Conservation (phyloP, 30 jellyfish, hydroid and myxozoan genomes). For the Nemopilema nomurai region DNA sequence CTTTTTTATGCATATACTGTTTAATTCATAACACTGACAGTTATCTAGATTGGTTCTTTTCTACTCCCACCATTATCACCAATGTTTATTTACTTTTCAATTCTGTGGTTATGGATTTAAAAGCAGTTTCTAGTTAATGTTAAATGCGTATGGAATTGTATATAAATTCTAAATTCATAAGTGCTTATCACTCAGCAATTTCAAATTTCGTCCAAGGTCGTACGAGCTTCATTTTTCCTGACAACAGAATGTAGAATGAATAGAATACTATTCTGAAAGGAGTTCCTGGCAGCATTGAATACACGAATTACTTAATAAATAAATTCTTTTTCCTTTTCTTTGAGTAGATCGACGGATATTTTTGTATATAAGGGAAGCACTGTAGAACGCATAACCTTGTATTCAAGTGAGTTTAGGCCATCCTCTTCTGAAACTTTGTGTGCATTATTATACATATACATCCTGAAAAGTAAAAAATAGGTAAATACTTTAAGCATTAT, state of each 20-base stretch:
- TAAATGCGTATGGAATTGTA: no score
- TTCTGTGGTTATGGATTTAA: neutral
- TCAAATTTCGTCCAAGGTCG: no score
- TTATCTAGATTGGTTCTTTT: neutral
- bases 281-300: no score
- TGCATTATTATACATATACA: neutral
- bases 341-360: neutral
- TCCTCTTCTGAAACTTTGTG: neutral
- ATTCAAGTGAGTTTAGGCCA: neutral
- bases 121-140: no score
- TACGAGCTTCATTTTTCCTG: no score
- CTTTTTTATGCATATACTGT: neutral
- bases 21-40: neutral
- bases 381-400: neutral
- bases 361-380: neutral
- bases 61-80: neutral
- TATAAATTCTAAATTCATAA: no score
- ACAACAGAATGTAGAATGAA: no score
- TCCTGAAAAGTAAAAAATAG: neutral
- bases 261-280: no score
- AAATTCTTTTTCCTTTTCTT: neutral
- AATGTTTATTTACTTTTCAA: neutral
- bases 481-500: no score
- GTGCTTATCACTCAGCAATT: no score
- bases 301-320: neutral